A percentile compares a stretch with the other conserved stretches of the same genome.
These are phyloP conservation scores for Tetramorium simillimum DNA, from an alignment of 1,140 invertebrate genomes.

Conservation along the genomic window DNA sequence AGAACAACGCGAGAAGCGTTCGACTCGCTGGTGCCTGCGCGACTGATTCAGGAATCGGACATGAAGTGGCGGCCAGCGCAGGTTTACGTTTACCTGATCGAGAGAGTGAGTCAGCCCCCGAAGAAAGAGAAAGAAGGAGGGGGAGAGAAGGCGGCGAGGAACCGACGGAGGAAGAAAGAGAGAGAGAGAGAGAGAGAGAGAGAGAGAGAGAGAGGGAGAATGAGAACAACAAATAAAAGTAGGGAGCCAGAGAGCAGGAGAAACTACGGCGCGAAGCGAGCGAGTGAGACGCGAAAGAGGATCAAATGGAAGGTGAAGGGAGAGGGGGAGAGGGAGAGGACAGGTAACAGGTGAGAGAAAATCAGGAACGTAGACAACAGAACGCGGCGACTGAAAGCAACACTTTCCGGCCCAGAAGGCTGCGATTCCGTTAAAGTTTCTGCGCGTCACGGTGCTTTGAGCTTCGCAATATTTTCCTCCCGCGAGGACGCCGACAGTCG, in stretches of 20 bases:
- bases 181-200: conserved; percentile 14
- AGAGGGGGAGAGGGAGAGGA: neutral
- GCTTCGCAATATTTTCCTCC: neutral
- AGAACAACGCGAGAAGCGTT: conserved; percentile 42
- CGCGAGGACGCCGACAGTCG: neutral
- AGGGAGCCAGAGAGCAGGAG: conserved; percentile 59
- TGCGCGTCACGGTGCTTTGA: neutral
- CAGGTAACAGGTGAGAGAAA: conserved; percentile 71
- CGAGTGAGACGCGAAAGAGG: conserved; percentile 8
- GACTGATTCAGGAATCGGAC: conserved; percentile 81
- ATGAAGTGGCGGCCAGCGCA: conserved; percentile 69
- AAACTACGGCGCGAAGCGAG: conserved; percentile 8
- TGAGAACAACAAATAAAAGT: conserved; percentile 58
- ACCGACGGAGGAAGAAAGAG: conserved; percentile 9
- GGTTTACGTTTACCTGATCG: conserved; percentile 78
- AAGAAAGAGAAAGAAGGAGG: conserved; percentile 59
- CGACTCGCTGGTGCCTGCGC: conserved; percentile 75
- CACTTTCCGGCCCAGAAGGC: neutral
- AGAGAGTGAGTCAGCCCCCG: conserved; percentile 58
- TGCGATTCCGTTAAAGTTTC: neutral
- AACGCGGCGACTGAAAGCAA: neutral
- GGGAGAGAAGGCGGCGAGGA: conserved; percentile 54
- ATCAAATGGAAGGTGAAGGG: neutral
- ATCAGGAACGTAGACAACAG: conserved; percentile 41
- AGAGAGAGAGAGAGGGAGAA: conserved; percentile 18